phyloP scores from a whole-genome alignment of 2,113 vertebrate genomes.

The Collichthys lucidus region DNA sequence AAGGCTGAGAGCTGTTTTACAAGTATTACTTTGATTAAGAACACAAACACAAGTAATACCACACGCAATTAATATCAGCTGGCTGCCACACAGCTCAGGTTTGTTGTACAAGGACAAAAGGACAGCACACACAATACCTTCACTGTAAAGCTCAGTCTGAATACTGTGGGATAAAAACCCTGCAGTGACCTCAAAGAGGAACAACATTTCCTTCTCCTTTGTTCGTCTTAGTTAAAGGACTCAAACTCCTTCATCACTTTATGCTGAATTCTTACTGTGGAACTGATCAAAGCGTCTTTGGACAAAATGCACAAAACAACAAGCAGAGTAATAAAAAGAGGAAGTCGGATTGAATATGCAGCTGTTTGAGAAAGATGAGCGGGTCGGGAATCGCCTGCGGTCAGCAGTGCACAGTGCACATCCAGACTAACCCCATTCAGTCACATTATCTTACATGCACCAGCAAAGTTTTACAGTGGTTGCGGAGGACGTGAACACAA shows the following conservation, averaged over 20 bases:
- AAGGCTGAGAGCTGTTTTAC: constrained; percentile 10
- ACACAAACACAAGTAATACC: constrained; percentile 3
- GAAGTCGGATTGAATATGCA: constrained; percentile 65
- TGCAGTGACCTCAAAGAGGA: constrained; percentile 54
- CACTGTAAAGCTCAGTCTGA: constrained; percentile 49
- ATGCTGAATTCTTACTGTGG: not conserved
- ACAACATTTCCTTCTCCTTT: constrained; percentile 36
- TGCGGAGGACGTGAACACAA: constrained; percentile 31
- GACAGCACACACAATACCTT: constrained; percentile 23
- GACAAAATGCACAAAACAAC: constrained; percentile 40
- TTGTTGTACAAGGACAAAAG: constrained; percentile 63
- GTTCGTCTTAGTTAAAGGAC: constrained; percentile 17
- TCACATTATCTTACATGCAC: constrained; percentile 76
- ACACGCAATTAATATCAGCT: not conserved
- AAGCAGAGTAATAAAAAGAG: constrained; percentile 37
- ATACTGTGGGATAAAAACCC: constrained; percentile 56
- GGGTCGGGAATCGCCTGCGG: constrained; percentile 72
- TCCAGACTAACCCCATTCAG: constrained; percentile 80
- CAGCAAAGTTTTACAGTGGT: constrained; percentile 42
- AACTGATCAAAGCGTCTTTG: constrained; percentile 31
- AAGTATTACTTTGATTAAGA: constrained; percentile 25
- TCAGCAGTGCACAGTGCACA: constrained; percentile 56
- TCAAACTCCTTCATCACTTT: not conserved
- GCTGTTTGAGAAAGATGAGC: constrained; percentile 50
- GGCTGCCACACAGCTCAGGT: constrained; percentile 45